phyloP scores from a whole-genome alignment of 1,140 invertebrate genomes.

The Caenorhabditis latens region DNA sequence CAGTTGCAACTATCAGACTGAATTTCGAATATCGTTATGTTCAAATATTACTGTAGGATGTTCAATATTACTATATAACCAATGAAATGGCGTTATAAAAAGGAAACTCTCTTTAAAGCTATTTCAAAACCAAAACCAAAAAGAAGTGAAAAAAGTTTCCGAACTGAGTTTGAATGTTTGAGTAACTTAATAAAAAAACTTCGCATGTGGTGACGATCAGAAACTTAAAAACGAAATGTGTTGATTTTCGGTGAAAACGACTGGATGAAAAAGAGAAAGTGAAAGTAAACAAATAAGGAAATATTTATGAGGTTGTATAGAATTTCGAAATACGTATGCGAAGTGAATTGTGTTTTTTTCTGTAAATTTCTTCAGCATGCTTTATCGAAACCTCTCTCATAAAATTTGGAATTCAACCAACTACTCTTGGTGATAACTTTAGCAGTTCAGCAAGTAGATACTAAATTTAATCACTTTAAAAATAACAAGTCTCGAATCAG shows the following conservation, averaged over 20 bases:
- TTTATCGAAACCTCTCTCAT: too few species aligned
- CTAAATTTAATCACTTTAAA: neutral
- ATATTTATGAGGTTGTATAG: slow-evolving; percentile 10
- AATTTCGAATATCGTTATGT: too few species aligned
- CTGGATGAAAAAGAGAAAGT: neutral
- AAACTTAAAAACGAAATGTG: neutral
- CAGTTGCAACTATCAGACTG: too few species aligned
- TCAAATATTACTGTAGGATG: too few species aligned
- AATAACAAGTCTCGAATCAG: neutral
- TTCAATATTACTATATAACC: too few species aligned
- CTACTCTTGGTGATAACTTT: too few species aligned
- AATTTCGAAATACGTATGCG: neutral
- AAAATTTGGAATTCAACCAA: too few species aligned
- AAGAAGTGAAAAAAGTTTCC: neutral
- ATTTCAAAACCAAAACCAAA: neutral
- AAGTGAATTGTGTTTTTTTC: neutral
- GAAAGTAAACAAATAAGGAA: slow-evolving; percentile 39
- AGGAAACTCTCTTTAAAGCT: neutral
- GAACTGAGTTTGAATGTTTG: neutral
- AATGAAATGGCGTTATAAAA: too few species aligned
- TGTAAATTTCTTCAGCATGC: too few species aligned
- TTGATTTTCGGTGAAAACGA: neutral
- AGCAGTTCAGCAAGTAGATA: too few species aligned
- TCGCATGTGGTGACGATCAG: neutral
- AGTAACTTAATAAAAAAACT: slow-evolving; percentile 8